phyloP scores from a whole-genome alignment of 2,797 vertebrate species.

The Acomys russatus region DNA sequence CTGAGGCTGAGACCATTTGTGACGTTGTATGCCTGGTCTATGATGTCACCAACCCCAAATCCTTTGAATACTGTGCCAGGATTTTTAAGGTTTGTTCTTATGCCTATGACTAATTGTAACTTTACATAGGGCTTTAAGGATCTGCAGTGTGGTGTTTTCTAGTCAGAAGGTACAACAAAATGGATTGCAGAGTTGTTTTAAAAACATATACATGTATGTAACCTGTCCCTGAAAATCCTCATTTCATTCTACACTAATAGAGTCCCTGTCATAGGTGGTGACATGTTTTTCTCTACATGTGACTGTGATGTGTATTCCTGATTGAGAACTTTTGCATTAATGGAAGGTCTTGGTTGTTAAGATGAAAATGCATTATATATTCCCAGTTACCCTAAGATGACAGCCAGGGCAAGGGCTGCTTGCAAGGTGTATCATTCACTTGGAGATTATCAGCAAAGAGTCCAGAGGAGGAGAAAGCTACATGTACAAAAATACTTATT shows the following conservation, averaged over 20 bases:
- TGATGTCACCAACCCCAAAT: conserved; percentile 95
- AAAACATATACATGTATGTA: not conserved
- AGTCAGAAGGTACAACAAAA: conserved; percentile 57
- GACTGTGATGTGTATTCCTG: not conserved
- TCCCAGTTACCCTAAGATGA: not conserved
- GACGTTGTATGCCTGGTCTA: conserved; percentile 98
- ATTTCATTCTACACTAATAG: conserved; percentile 10
- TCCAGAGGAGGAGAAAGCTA: not conserved
- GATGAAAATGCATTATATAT: not conserved
- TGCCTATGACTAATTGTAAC: conserved; percentile 50
- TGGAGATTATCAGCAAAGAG: conserved; percentile 43
- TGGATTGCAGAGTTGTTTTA: conserved; percentile 54
- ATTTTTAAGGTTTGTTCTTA: conserved; percentile 95
- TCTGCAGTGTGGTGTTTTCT: conserved; percentile 65
- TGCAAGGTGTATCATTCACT: conserved; percentile 31
- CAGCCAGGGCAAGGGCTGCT: not conserved
- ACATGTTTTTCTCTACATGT: not conserved
- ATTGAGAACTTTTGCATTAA: conserved; percentile 46
- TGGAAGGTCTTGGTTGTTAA: conserved; percentile 10
- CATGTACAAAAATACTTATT: conserved; percentile 35
- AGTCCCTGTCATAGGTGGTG: not conserved
- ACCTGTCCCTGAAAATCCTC: conserved; percentile 4
- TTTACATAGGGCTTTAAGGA: conserved; percentile 53
- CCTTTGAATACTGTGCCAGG: conserved; percentile 98
- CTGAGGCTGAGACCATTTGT: conserved; percentile 93